Evolutionary conservation across 2,113 vertebrate genomes (phyloP).

Genomic region (Beaufortia kweichowensis): DNA sequence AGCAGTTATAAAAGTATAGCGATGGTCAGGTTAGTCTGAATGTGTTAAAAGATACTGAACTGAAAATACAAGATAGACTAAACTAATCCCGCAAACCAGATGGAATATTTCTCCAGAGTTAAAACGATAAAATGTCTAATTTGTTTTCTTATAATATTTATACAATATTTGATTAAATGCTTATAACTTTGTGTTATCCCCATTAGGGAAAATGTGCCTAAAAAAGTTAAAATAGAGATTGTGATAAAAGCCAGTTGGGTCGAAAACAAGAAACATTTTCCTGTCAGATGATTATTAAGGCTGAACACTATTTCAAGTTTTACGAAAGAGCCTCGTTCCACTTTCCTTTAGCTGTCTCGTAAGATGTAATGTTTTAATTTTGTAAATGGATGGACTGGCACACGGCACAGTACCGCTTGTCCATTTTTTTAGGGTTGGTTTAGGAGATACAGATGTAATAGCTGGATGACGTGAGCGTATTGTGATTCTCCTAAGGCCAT

Average conservation of each 20-base stretch:
- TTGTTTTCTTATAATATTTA: conserved; percentile 8
- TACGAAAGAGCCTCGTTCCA: conserved; percentile 36
- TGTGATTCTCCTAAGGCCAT: conserved; percentile 39
- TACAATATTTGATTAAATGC: not conserved
- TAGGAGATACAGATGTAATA: conserved; percentile 62
- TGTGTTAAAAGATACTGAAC: not conserved
- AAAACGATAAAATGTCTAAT: not conserved
- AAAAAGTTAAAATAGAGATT: conserved; percentile 7
- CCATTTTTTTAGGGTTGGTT: conserved; percentile 43
- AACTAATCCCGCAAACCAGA: not conserved
- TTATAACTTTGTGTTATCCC: not conserved
- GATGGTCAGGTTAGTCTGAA: not conserved
- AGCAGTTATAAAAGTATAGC: not conserved
- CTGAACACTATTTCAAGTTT: conserved; percentile 33
- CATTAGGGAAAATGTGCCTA: conserved; percentile 7
- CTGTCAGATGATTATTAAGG: conserved; percentile 35
- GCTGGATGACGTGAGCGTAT: conserved; percentile 62
- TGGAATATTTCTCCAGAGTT: not conserved
- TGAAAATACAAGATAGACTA: not conserved
- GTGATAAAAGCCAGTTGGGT: conserved; percentile 32
- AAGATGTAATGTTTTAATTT: conserved; percentile 69
- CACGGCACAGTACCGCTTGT: conserved; percentile 56
- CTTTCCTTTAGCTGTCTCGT: conserved; percentile 37
- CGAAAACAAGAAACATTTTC: conserved; percentile 31
- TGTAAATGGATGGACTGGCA: conserved; percentile 74